Evolutionary conservation across 2,797 vertebrate species (phyloP).

Genomic region (Enteromius unitaeniatus): DNA sequence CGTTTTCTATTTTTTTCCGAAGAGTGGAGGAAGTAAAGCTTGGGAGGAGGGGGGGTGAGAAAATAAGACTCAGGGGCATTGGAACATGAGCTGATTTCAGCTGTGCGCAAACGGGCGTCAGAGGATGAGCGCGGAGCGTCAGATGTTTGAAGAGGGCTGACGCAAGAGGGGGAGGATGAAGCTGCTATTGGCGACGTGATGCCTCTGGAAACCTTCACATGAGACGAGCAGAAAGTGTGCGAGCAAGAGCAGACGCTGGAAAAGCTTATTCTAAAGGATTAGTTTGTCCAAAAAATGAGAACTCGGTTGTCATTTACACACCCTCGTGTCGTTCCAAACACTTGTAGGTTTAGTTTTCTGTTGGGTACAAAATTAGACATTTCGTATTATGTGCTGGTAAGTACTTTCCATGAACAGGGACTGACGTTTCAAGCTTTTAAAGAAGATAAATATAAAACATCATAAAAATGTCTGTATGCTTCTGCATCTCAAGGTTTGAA

Average conservation of each 20-base stretch:
- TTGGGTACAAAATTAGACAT: neutral
- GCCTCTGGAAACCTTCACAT: slow-evolving; percentile 39
- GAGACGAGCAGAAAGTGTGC: neutral
- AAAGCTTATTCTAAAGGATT: slow-evolving; percentile 30
- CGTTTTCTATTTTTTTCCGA: slow-evolving; percentile 42
- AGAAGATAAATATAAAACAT: neutral
- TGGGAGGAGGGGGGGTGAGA: slow-evolving; percentile 46
- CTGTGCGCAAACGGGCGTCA: slow-evolving; percentile 78
- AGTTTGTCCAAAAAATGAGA: slow-evolving; percentile 40
- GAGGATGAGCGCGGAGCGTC: slow-evolving; percentile 66
- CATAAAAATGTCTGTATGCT: neutral
- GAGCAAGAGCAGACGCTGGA: neutral
- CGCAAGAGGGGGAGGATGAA: slow-evolving; percentile 37
- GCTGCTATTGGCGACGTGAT: slow-evolving; percentile 24
- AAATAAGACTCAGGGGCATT: slow-evolving; percentile 76
- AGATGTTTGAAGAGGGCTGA: slow-evolving; percentile 55
- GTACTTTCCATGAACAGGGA: neutral
- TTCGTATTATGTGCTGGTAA: neutral
- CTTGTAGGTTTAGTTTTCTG: neutral
- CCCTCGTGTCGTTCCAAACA: neutral
- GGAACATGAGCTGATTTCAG: slow-evolving; percentile 77
- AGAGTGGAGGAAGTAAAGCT: slow-evolving; percentile 42
- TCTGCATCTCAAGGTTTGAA: neutral
- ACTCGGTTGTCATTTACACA: neutral
- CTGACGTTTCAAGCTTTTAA: neutral